Conservation (phyloP, 2,888 invertebrate species). For the Girardia tigrina region DNA sequence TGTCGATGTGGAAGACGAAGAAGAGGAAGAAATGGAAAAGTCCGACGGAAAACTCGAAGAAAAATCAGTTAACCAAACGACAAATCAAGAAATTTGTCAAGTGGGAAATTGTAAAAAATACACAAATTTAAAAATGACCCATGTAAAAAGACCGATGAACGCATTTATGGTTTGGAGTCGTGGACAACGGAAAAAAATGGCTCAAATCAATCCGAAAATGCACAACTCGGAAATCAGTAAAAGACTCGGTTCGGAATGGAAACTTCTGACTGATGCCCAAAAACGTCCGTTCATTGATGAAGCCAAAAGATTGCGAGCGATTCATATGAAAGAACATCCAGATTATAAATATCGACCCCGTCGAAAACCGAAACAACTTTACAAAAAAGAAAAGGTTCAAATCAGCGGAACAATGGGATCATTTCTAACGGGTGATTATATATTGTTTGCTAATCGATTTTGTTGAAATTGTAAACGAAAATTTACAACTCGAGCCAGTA, state of each 20-base stretch:
- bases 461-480: neutral
- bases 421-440: neutral
- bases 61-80: neutral
- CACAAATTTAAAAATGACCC: slow-evolving; percentile 2
- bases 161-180: slow-evolving; percentile 99
- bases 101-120: slow-evolving; percentile 6
- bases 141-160: slow-evolving; percentile 91
- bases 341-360: slow-evolving; percentile 94
- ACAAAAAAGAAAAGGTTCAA: slow-evolving; percentile 34
- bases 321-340: slow-evolving; percentile 98
- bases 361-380: slow-evolving; percentile 70
- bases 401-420: neutral
- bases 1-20: neutral
- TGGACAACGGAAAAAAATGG: slow-evolving; percentile 93
- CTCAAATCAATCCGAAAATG: slow-evolving; percentile 96
- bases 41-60: neutral
- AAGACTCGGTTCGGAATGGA: slow-evolving; percentile 92
- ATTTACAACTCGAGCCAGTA: neutral
- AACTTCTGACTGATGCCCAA: slow-evolving; percentile 78
- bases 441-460: neutral
- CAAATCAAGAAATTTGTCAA: neutral
- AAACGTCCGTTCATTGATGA: slow-evolving; percentile 97
- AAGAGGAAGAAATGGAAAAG: neutral
- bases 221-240: slow-evolving; percentile 96
- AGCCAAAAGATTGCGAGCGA: slow-evolving; percentile 82